phyloP scores from a whole-genome alignment of 1,140 invertebrate species.

The Hylaeus volcanicus region DNA sequence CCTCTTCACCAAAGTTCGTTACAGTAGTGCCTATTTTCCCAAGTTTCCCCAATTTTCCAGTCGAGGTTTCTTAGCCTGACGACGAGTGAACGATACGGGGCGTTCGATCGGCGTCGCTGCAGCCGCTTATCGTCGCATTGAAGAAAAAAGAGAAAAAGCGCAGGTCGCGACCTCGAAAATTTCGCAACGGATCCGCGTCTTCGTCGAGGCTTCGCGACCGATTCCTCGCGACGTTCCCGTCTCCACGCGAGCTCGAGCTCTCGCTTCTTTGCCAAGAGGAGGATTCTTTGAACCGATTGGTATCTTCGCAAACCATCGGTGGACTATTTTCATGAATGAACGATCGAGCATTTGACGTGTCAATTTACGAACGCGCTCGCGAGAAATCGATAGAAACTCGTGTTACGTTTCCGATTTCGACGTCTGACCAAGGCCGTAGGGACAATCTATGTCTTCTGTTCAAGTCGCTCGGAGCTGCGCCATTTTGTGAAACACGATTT shows the following conservation, averaged over 20 bases:
- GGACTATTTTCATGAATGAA: slow-evolving; percentile 25
- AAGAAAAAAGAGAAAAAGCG: slow-evolving; percentile 50
- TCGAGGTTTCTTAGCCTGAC: neutral
- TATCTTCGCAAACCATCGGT: neutral
- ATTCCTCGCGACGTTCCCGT: slow-evolving; percentile 18
- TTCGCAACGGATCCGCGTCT: slow-evolving; percentile 71
- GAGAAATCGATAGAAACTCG: slow-evolving; percentile 50
- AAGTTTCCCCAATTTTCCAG: slow-evolving; percentile 12
- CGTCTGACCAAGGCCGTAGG: too few relatives aligned
- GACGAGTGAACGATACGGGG: slow-evolving; percentile 52
- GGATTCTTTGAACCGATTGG: neutral
- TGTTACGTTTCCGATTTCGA: slow-evolving; percentile 2
- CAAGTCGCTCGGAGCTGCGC: too few relatives aligned
- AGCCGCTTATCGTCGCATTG: slow-evolving; percentile 49
- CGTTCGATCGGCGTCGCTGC: neutral
- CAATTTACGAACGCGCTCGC: slow-evolving; percentile 37
- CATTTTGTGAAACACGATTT: too few relatives aligned
- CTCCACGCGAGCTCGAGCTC: neutral
- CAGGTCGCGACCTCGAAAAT: slow-evolving; percentile 70
- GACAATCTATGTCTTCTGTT: too few relatives aligned
- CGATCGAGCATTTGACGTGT: slow-evolving; percentile 8
- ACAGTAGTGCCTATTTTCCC: neutral
- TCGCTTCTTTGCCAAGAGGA: too few relatives aligned
- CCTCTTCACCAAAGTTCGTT: neutral
- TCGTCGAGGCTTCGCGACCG: slow-evolving; percentile 6